phyloP scores from a whole-genome alignment of 2,113 vertebrate species.

The Nothobranchius kuhntae region DNA sequence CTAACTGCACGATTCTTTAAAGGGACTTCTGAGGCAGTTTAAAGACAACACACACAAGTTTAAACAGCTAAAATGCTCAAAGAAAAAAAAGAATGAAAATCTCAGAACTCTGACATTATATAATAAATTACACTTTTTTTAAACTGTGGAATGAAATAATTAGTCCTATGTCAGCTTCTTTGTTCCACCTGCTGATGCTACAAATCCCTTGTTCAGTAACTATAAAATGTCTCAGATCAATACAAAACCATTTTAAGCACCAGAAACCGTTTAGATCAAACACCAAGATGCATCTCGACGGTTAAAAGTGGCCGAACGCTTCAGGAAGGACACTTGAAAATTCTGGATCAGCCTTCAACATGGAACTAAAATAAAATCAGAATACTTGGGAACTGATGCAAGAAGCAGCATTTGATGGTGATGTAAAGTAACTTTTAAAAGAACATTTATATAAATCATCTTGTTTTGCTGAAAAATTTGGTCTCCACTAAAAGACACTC shows the following conservation, averaged over 20 bases:
- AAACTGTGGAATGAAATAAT: conserved; percentile 5
- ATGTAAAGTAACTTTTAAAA: neutral
- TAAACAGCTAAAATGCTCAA: conserved; percentile 30
- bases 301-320: neutral
- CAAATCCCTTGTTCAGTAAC: conserved; percentile 33
- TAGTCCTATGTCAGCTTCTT: conserved; percentile 12
- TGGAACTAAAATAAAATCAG: conserved; percentile 7
- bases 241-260: conserved; percentile 20
- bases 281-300: conserved; percentile 15
- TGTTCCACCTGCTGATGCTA: neutral
- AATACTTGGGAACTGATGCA: neutral
- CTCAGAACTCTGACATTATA: neutral
- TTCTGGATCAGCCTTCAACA: neutral
- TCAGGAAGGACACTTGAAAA: conserved; percentile 1
- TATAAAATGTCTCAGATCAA: conserved; percentile 5
- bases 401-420: neutral
- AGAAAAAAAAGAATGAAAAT: conserved; percentile 35
- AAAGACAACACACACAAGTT: neutral
- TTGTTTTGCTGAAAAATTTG: neutral
- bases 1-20: neutral
- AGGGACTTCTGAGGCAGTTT: neutral
- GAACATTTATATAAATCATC: neutral
- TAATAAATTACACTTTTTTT: neutral
- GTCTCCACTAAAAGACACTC: neutral
- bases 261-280: conserved; percentile 6